Evolutionary conservation across 37 sponge, comb jelly and placozoan species (phyloP).

Genomic region (Oopsacas minuta): DNA sequence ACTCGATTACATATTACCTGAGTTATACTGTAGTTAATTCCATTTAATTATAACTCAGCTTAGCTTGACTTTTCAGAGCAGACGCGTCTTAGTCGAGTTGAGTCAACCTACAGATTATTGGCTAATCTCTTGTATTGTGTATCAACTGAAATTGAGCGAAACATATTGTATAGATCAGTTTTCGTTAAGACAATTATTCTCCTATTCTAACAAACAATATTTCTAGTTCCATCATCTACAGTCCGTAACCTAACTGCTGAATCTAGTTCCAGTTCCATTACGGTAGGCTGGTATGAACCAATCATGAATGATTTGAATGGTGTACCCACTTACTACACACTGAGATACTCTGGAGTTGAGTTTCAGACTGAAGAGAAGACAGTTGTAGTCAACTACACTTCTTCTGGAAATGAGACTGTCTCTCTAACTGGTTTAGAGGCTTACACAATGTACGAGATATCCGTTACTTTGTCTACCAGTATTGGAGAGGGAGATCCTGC

Average conservation of each 20-base stretch:
- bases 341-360: slow-evolving; percentile 1
- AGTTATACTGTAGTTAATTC: too few relatives aligned
- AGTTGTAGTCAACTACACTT: neutral
- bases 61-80: too few relatives aligned
- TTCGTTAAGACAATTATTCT: too few relatives aligned
- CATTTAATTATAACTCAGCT: too few relatives aligned
- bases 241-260: neutral
- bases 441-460: neutral
- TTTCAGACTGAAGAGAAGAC: slow-evolving; percentile 2
- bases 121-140: too few relatives aligned
- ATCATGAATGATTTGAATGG: neutral
- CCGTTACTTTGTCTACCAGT: neutral
- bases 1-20: too few relatives aligned
- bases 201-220: neutral
- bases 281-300: neutral
- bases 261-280: neutral
- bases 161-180: too few relatives aligned
- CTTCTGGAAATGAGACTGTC: neutral
- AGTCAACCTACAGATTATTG: too few relatives aligned
- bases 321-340: slow-evolving; percentile 6
- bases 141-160: too few relatives aligned
- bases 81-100: too few relatives aligned
- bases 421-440: slow-evolving; percentile 4
- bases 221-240: neutral
- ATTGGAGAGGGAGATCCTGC: neutral